Percentiles rank a stretch among this genome's conserved stretches.
Conservation (phyloP, 1,140 invertebrate genomes). For the Acyrthosiphon pisum region DNA sequence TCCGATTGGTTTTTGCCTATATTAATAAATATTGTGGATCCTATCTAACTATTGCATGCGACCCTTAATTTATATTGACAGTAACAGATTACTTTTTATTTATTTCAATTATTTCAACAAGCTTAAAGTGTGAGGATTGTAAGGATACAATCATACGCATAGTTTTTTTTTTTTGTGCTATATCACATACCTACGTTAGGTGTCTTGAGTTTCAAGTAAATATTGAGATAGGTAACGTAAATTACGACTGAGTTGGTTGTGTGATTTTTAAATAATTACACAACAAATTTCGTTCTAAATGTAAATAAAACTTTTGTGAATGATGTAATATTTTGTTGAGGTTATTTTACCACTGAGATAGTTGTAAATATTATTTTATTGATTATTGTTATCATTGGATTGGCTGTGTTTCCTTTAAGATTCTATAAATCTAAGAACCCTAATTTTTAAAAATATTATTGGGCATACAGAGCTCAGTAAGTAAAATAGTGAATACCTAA, state of each 20-base stretch:
- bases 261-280: no score
- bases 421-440: neutral
- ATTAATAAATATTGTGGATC: neutral
- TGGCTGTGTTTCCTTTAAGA: neutral
- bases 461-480: neutral
- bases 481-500: no score
- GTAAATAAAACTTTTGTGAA: neutral
- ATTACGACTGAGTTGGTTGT: neutral
- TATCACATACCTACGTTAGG: neutral
- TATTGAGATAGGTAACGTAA: neutral
- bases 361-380: neutral
- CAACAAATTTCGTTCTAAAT: neutral
- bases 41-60: neutral
- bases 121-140: neutral
- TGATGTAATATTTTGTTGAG: neutral
- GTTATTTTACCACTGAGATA: neutral
- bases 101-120: conserved; percentile 8
- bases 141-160: neutral
- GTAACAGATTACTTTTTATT: conserved; percentile 1
- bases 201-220: neutral
- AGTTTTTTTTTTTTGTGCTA: neutral
- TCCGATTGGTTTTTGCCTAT: conserved; percentile 1
- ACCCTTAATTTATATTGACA: neutral
- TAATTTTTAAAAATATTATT: neutral
- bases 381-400: neutral